Base-by-base conservation (phyloP, 2,113 vertebrate genomes). In the Clarias macrocephalus region DNA sequence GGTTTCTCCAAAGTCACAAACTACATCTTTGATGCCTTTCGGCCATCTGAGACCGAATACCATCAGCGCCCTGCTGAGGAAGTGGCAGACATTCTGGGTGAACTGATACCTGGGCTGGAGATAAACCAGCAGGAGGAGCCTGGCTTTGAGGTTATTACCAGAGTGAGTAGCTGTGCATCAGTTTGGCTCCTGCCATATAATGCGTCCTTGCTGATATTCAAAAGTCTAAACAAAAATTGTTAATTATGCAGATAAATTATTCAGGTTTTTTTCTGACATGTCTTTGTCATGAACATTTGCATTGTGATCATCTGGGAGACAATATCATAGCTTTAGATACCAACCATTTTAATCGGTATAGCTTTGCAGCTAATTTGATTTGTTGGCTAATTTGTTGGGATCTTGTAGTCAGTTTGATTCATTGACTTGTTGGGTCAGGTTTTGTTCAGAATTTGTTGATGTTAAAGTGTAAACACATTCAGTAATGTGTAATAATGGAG, bases 91-190 rank as follows among this genome's bases (percentile, higher is more conserved):
- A 94, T 98, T 82, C 92, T 99, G 88, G 96, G 94, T 28, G 98
- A 99, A 89, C 94, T 97, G 82, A 98, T 99, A 92, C 96, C 97
- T 25, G 98, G 96, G 0, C 94, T 99, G 89, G 97, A 98, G 93
- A 98, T 99, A 93, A 98, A 98, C 93, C 98, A 99, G 86, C 98
- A 99, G 93, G 97, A 99, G 91, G 98, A 99, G 90, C 98, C 97
- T 0, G 98, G 98, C 86, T 99, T 99, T 86, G 98, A 99, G 96
- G 98, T 99, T 92, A 98, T 99, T 94, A 99, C 97, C 89, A 96
- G 96, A 93, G 98, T 99, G 92, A 97, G 97, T 95, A 37, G 4
- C 52, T 63, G 16, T 25, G 18, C 28, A 68, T 80, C 3, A 11
- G 28, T 11, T 42, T 57, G 6, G 3, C 12, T 84, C 28, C 33